Conservation (phyloP, 2,113 vertebrate genomes). For the Daboia siamensis region DNA sequence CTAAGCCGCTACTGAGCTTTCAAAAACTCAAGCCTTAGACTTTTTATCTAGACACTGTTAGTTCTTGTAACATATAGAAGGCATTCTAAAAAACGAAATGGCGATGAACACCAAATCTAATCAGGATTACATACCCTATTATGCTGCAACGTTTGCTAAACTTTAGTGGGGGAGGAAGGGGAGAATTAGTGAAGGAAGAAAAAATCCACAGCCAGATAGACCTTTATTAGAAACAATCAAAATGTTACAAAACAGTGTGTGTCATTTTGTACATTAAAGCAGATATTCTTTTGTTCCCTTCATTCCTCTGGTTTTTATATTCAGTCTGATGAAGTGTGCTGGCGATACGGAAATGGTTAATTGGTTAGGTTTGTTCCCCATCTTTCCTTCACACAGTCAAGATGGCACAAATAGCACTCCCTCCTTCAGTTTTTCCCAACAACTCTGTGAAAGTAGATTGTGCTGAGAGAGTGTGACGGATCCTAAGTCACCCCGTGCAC, state of each 20-base stretch:
- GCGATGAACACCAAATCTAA: background rate
- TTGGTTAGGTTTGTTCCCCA: background rate
- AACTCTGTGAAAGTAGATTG: background rate
- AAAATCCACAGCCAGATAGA: no score
- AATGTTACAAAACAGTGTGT: background rate
- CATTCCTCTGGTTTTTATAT: background rate
- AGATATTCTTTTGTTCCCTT: background rate
- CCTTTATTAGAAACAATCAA: background rate
- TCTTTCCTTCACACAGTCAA: background rate
- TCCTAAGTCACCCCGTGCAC: background rate
- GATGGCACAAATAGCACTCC: background rate
- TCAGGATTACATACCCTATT: background rate
- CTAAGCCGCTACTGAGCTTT: background rate
- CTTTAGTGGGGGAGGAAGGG: background rate
- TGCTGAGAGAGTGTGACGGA: background rate
- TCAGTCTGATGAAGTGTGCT: background rate
- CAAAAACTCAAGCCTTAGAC: background rate
- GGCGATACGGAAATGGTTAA: background rate
- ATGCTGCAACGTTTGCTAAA: background rate
- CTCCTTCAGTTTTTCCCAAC: background rate
- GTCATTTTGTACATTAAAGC: background rate
- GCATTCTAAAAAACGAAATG: background rate
- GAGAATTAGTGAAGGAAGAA: background rate
- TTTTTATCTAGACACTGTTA: background rate
- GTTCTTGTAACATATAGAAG: background rate